Percentiles rank a stretch among this genome's conserved stretches.
phyloP scores from a whole-genome alignment of 2,113 vertebrate species.

The Petrocephalus microphthalmus region DNA sequence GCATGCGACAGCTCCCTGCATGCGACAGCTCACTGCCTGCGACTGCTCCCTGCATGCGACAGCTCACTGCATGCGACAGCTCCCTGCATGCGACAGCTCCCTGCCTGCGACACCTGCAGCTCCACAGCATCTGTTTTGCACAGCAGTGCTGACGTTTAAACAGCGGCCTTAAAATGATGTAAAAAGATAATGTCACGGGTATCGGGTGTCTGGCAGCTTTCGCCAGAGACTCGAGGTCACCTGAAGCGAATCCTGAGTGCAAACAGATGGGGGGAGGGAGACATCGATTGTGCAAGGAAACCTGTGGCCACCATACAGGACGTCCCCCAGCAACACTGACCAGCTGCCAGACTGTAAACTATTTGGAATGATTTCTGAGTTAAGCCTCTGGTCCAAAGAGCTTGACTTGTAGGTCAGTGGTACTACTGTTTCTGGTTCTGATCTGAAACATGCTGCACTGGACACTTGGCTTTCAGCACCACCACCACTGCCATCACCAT shows the following conservation, averaged over 20 bases:
- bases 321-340: background rate
- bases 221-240: background rate
- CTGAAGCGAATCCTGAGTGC: background rate
- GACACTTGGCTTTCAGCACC: background rate
- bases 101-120: background rate
- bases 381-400: background rate
- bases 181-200: conserved; percentile 8
- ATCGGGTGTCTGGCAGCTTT: background rate
- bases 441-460: background rate
- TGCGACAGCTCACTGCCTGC: too few relatives aligned
- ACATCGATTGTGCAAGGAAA: background rate
- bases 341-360: background rate
- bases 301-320: background rate
- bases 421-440: background rate
- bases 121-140: background rate
- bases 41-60: too few relatives aligned
- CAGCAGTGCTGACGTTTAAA: conserved; percentile 1
- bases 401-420: background rate
- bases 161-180: background rate
- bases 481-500: background rate
- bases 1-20: too few relatives aligned
- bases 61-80: too few relatives aligned
- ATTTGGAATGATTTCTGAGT: background rate
- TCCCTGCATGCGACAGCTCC: background rate
- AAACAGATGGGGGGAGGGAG: background rate